Evolutionary conservation across 2,888 invertebrate species (phyloP).

Genomic region (Dugesia japonica): DNA sequence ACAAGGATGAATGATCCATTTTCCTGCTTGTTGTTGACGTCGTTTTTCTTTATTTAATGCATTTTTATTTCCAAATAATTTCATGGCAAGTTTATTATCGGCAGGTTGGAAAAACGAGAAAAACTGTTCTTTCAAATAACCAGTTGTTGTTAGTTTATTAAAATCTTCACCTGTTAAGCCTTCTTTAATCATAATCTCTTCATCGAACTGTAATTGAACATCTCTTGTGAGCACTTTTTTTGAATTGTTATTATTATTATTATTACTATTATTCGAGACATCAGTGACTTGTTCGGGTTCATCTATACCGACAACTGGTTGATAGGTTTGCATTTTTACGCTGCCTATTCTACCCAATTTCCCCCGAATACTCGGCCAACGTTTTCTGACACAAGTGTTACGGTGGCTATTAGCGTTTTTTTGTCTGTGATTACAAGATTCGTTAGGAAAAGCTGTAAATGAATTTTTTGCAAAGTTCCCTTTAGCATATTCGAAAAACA

Average conservation of each 20-base stretch:
- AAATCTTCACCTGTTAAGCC: neutral
- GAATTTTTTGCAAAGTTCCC: neutral
- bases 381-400: neutral
- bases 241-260: neutral
- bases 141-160: neutral
- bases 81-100: slow-evolving; percentile 98
- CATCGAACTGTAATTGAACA: slow-evolving; percentile 21
- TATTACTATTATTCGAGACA: neutral
- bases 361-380: slow-evolving; percentile 23
- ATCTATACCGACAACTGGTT: neutral
- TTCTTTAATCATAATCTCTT: slow-evolving; percentile 20
- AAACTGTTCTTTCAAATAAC: slow-evolving; percentile 44
- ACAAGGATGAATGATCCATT: slow-evolving; percentile 98
- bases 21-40: slow-evolving; percentile 86
- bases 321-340: neutral
- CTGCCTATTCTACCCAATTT: slow-evolving; percentile 11
- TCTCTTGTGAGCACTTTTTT: neutral
- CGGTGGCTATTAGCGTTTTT: neutral
- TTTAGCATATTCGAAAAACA: neutral
- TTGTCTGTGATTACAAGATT: neutral
- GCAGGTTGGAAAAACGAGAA: slow-evolving; percentile 74
- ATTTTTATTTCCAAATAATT: slow-evolving; percentile 93
- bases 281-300: neutral
- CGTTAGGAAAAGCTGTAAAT: neutral
- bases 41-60: slow-evolving; percentile 94